Conservation (phyloP, 2,888 invertebrate species). For the Ellobium chinense region DNA sequence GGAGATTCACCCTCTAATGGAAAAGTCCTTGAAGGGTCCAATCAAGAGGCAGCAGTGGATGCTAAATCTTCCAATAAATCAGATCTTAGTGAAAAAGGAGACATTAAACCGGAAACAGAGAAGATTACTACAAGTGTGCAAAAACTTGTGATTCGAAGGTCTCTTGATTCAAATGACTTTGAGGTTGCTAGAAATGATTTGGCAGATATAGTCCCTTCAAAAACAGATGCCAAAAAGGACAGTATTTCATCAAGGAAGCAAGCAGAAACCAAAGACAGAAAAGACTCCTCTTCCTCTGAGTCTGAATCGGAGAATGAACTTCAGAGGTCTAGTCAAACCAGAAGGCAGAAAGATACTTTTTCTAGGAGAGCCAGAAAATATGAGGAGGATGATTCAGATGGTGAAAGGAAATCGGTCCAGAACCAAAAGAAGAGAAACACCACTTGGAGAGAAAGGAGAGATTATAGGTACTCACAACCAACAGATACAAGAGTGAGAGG, state of each 20-base stretch:
- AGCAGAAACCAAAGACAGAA: constrained; percentile 18
- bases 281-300: background rate
- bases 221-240: background rate
- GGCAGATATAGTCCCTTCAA: constrained; percentile 1
- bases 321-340: constrained; percentile 49
- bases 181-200: constrained; percentile 22
- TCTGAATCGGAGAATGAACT: constrained; percentile 6
- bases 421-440: background rate
- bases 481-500: background rate
- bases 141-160: constrained; percentile 34
- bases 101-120: background rate
- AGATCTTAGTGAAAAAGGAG: background rate
- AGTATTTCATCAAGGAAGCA: background rate
- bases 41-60: background rate
- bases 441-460: background rate
- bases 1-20: background rate
- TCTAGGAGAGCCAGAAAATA: constrained; percentile 14
- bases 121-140: constrained; percentile 13
- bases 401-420: background rate
- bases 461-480: background rate
- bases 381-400: background rate
- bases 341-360: constrained; percentile 25
- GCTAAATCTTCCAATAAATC: background rate
- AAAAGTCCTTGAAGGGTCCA: background rate
- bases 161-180: constrained; percentile 34